Conservation (phyloP, 1,140 invertebrate genomes). For the Microplitis demolitor region DNA sequence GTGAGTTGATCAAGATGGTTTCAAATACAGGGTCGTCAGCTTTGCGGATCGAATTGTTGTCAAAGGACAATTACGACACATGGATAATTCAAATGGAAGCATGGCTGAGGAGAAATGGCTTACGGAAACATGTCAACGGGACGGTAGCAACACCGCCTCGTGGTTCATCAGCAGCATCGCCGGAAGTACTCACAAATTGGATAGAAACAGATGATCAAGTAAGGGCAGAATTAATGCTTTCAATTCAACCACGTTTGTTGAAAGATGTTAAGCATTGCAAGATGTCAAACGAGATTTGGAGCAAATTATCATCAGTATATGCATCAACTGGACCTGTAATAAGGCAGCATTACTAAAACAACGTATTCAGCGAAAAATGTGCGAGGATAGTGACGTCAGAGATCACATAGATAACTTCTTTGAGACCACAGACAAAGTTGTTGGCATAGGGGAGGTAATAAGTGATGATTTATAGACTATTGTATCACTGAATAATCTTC, state of each 20-base stretch:
- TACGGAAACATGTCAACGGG: neutral
- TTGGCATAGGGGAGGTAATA: neutral
- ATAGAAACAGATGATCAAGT: neutral
- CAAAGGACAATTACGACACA: neutral
- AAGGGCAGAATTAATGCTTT: neutral
- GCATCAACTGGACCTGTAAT: neutral
- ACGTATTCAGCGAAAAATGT: neutral
- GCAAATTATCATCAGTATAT: neutral
- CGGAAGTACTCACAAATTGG: neutral
- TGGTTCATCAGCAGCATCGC: neutral
- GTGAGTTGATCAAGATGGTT: neutral
- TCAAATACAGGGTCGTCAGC: neutral
- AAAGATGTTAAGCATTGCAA: neutral
- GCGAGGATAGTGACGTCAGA: neutral
- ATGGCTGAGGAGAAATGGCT: neutral
- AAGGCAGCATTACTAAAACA: neutral
- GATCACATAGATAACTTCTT: neutral
- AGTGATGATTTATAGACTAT: constrained; percentile 7
- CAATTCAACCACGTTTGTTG: neutral
- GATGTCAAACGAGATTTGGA: neutral
- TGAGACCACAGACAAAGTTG: neutral
- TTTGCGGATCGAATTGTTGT: neutral
- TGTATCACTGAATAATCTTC: constrained; percentile 43
- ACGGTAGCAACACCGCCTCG: neutral
- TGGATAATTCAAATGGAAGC: neutral